Percentiles rank a stretch among this genome's conserved stretches.
These are phyloP conservation scores for Brevimyrus niger DNA, from an alignment of 2,113 vertebrate species.

Conservation along the genomic window DNA sequence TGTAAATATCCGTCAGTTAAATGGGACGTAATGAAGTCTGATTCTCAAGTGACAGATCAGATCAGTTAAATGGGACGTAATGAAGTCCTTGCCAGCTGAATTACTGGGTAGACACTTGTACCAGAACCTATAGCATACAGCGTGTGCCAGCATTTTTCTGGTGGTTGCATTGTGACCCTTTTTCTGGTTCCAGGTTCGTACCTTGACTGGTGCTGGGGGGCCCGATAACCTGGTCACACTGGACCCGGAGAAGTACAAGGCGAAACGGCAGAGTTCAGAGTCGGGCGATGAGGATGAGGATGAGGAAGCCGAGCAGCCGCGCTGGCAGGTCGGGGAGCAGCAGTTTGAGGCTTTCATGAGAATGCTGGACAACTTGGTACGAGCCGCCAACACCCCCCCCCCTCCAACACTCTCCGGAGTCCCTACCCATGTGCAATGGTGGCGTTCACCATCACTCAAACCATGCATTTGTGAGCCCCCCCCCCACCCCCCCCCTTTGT, in stretches of 20 bases:
- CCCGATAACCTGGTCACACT: conserved; percentile 74
- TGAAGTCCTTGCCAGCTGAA: background rate
- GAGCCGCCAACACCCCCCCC: background rate
- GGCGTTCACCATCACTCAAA: background rate
- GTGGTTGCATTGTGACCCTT: background rate
- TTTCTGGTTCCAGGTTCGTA: conserved; percentile 62
- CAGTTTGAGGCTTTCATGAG: conserved; percentile 94
- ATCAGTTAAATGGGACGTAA: background rate
- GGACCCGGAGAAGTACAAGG: conserved; percentile 77
- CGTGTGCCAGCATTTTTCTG: background rate
- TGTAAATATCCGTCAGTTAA: background rate
- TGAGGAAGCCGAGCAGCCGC: conserved; percentile 69
- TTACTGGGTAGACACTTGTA: background rate
- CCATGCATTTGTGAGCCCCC: background rate
- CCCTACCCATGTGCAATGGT: background rate
- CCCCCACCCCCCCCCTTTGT: background rate
- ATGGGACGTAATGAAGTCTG: background rate
- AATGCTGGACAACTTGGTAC: conserved; percentile 94
- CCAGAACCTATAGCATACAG: background rate
- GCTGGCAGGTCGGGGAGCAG: conserved; percentile 88
- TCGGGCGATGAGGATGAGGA: conserved; percentile 56
- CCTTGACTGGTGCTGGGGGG: conserved; percentile 74
- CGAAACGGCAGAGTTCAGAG: conserved; percentile 52
- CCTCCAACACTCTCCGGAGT: background rate
- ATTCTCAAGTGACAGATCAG: background rate